phyloP scores from a whole-genome alignment of 2,113 vertebrate species.

The Vulpes vulpes region DNA sequence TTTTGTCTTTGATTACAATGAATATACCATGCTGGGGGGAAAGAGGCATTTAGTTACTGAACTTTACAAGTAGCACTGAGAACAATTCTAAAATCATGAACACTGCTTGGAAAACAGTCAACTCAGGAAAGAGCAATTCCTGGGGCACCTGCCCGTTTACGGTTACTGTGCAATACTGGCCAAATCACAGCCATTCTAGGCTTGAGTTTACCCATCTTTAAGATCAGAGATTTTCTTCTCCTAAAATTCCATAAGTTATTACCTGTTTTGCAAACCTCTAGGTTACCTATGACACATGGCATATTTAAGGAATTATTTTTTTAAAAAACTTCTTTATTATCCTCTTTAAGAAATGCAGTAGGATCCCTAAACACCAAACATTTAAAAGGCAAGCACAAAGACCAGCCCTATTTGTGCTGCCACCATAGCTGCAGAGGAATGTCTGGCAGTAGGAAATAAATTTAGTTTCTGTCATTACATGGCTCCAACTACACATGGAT shows the following conservation, averaged over 20 bases:
- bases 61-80: neutral
- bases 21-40: neutral
- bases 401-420: no score
- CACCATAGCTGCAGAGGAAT: neutral
- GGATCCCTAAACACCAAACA: neutral
- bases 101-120: neutral
- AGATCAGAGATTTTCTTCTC: neutral
- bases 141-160: neutral
- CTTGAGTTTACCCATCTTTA: neutral
- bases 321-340: constrained; percentile 31
- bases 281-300: neutral
- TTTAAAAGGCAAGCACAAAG: neutral
- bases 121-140: neutral
- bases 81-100: neutral
- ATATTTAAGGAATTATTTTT: neutral
- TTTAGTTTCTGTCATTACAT: neutral
- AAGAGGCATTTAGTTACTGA: neutral
- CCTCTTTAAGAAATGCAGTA: neutral
- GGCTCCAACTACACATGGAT: neutral
- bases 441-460: neutral
- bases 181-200: neutral
- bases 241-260: neutral
- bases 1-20: neutral
- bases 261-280: neutral
- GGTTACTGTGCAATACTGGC: neutral